Conservation (phyloP, 2,797 vertebrate genomes). For the Leptoclinus maculatus region DNA sequence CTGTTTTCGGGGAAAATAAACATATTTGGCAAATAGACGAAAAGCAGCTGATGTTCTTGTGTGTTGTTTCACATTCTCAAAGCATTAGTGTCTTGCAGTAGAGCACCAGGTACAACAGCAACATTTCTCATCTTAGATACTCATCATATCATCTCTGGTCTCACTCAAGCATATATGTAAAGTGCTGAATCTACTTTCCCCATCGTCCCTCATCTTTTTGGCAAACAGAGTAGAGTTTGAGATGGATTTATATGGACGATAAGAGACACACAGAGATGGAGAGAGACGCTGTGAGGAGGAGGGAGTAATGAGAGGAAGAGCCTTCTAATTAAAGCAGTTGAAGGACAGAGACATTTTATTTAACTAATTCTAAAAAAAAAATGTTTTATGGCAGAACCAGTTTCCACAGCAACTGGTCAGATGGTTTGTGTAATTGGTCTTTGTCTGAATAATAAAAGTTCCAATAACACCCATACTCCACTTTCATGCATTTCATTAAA, state of each 20-base stretch:
- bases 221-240: background rate
- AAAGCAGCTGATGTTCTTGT: background rate
- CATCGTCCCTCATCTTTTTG: no score
- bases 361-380: background rate
- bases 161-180: background rate
- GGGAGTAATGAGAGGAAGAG: background rate
- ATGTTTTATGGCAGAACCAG: background rate
- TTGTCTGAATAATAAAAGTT: background rate
- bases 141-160: background rate
- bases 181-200: background rate
- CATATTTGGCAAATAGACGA: background rate
- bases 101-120: background rate
- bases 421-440: background rate
- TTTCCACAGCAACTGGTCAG: slow-evolving; percentile 1
- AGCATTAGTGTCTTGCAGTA: background rate
- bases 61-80: background rate
- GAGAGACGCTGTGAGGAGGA: background rate
- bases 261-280: background rate
- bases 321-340: background rate
- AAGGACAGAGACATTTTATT: background rate
- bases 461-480: background rate
- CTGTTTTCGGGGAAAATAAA: background rate
- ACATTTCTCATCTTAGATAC: background rate
- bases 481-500: background rate
- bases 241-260: background rate